A percentile compares a stretch with the other conserved stretches of the same genome.
phyloP scores from a whole-genome alignment of 2,113 vertebrate genomes.

The Tragulus kanchil region DNA sequence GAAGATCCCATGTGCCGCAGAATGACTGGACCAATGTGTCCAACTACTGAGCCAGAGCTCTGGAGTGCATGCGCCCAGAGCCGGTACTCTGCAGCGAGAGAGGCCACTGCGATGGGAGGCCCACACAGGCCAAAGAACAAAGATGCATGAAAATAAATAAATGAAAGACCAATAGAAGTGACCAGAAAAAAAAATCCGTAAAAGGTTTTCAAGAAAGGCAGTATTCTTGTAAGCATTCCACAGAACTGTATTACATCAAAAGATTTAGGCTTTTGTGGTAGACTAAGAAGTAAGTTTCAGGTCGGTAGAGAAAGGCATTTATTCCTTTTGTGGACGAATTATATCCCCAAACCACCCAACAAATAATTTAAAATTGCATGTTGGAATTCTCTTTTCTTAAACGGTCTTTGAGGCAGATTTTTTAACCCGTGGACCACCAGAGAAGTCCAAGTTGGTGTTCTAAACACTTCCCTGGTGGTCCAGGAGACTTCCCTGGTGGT shows the following conservation, averaged over 20 bases:
- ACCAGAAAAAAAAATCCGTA: not conserved
- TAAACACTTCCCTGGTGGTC: too few species aligned
- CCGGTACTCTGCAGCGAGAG: too few species aligned
- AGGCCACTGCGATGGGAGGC: too few species aligned
- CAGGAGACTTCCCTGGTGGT: not conserved
- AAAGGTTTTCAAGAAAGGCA: not conserved
- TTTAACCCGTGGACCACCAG: too few species aligned
- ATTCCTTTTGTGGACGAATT: not conserved
- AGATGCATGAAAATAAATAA: too few species aligned
- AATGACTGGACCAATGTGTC: too few species aligned
- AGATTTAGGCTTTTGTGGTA: not conserved
- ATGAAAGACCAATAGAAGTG: too few species aligned
- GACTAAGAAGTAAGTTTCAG: not conserved
- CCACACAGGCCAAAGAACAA: too few species aligned
- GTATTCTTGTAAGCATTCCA: not conserved
- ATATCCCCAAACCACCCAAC: not conserved
- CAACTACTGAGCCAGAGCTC: too few species aligned
- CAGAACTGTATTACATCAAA: not conserved
- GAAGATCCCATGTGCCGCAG: too few species aligned
- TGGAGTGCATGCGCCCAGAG: too few species aligned
- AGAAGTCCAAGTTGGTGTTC: too few species aligned
- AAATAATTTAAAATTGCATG: not conserved
- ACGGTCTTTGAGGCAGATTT: not conserved
- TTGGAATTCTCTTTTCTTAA: conserved; percentile 5
- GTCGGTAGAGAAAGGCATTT: not conserved